phyloP scores from a whole-genome alignment of 2,888 invertebrate genomes.

The Rhagophthalmus giganteus region DNA sequence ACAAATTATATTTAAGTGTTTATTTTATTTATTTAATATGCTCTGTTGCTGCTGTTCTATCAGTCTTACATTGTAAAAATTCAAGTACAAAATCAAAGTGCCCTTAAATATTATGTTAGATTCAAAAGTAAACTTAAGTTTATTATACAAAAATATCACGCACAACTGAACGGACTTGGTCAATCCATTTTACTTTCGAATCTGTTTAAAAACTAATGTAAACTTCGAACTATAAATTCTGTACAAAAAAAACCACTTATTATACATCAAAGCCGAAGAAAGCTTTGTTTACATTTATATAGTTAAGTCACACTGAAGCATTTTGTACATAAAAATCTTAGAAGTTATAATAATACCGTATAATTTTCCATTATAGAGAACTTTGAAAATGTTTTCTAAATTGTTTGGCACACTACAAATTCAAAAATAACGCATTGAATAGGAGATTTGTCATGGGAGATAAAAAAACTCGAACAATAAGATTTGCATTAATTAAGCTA shows the following conservation, averaged over 20 bases:
- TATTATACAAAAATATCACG: background rate
- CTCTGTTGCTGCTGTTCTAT: conserved; percentile 7
- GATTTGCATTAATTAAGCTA: background rate
- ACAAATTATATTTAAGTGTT: conserved; percentile 6
- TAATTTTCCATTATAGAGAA: background rate
- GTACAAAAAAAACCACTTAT: conserved; percentile 26
- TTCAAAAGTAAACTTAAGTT: conserved; percentile 10
- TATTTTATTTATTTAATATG: conserved; percentile 7
- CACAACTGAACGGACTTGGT: conserved; percentile 1
- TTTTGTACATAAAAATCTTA: too few relatives aligned
- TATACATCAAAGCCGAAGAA: conserved; percentile 13
- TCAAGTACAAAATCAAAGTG: conserved; percentile 18
- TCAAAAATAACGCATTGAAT: background rate
- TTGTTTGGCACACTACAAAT: background rate
- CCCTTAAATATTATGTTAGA: conserved; percentile 1
- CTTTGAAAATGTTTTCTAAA: background rate
- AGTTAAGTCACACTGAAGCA: too few relatives aligned
- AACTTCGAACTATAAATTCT: conserved; percentile 25
- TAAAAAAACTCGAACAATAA: background rate
- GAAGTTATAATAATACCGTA: background rate
- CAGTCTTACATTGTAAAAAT: conserved; percentile 21
- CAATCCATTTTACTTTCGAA: conserved; percentile 12
- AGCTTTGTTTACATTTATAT: conserved; percentile 25
- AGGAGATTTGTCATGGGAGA: background rate
- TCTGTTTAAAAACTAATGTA: conserved; percentile 14